Base-by-base conservation (phyloP, 2,113 vertebrate genomes). In the Euleptes europaea region DNA sequence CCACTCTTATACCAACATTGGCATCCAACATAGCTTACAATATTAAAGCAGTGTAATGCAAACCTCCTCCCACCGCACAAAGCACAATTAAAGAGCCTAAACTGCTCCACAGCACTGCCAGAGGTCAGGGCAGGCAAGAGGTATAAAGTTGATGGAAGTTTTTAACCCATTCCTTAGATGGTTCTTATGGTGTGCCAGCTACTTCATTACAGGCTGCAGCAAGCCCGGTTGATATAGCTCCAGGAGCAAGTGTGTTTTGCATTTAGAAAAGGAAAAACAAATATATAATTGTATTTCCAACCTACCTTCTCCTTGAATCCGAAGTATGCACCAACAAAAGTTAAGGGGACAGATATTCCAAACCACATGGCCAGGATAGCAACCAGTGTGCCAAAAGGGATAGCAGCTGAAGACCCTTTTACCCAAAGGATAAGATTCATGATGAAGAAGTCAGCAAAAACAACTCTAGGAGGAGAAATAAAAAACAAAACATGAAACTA, bases 351-450 rank as follows among this genome's bases (percentile, higher is more conserved):
- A 15, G 97, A 98, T 94, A 99, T 97, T 85, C 97, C 97, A 94
- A 99, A 98, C 97, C 98, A 98, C 93, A 98, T 94, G 17, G 97
- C 97, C 88, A 99, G 93, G 86, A 98, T 95, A 76, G 96, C 97
- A 89, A 98, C 95, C 77, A 98, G 90, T 14, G 97, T 98, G 44
- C 94, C 96, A 76, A 99, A 99, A 38, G 98, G 98, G 86, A 99
- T 96, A 3, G 97, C 97, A 51, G 97, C 97, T 1, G 97, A 98
- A 31, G 98, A 99, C 2, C 97, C 97, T 91, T 99, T 97, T 44
- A 96, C 96, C 97, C 97, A 98, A 38, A 99, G 96, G 93, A 99
- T 99, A 85, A 98, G 93, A 93, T 98, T 99, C 97, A 98, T 98
- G 90, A 98, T 91, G 92, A 99, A 98, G 93, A 98, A 97, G 92